phyloP scores from a whole-genome alignment of 2,113 vertebrate genomes.

The Pelecanoides urinatrix region DNA sequence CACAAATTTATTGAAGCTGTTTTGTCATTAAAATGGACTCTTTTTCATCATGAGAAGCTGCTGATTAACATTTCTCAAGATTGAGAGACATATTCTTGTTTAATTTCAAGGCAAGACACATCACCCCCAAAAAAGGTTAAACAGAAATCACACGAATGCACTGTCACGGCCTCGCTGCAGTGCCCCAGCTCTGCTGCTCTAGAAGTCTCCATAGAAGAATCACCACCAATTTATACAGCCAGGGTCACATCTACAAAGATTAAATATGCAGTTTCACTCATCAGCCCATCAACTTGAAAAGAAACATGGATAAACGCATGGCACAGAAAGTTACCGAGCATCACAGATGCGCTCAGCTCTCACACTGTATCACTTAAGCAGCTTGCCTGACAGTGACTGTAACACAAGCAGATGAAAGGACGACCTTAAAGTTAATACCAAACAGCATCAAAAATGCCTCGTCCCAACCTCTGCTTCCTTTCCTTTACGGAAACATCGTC shows the following conservation, averaged over 20 bases:
- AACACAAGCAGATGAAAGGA: not conserved
- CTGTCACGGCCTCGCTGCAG: not conserved
- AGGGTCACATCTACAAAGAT: not conserved
- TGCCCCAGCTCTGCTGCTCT: rapidly evolving
- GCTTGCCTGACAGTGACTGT: not conserved
- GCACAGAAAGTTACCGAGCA: not conserved
- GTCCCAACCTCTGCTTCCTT: not conserved
- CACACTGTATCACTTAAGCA: not conserved
- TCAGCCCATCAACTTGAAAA: not conserved
- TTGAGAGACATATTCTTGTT: not conserved
- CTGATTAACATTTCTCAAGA: not conserved
- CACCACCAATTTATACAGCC: not conserved
- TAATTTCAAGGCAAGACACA: not conserved
- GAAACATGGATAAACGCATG: rapidly evolving
- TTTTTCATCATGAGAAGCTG: not conserved
- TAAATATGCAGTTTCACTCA: not conserved
- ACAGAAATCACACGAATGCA: not conserved
- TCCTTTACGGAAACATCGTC: not conserved
- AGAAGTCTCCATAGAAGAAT: not conserved
- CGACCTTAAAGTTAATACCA: not conserved
- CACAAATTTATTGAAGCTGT: not conserved
- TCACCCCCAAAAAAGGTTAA: not conserved
- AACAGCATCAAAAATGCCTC: not conserved
- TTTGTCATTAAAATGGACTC: not conserved
- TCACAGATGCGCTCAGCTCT: not conserved